Evolutionary conservation across 2,113 vertebrate species (phyloP).

Genomic region (Pica pica): DNA sequence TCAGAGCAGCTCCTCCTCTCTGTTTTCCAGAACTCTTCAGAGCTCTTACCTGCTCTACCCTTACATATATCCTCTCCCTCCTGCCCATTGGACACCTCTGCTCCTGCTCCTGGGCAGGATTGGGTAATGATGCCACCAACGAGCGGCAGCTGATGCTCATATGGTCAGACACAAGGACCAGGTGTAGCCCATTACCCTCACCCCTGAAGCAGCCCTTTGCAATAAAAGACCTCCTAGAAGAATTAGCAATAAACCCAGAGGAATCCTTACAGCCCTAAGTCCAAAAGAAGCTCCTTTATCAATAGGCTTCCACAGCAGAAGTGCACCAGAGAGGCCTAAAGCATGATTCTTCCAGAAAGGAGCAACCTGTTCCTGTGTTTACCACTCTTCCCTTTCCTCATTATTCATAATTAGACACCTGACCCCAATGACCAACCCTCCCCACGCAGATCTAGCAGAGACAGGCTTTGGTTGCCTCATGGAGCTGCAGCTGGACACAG

Average conservation of each 20-base stretch:
- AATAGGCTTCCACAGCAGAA: not conserved
- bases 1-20: not conserved
- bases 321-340: not conserved
- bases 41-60: fast-evolving
- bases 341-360: not conserved
- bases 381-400: not conserved
- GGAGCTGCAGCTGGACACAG: not conserved
- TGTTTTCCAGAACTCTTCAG: not conserved
- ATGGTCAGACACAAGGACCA: not conserved
- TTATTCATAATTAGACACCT: not conserved
- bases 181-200: not conserved
- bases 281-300: not conserved
- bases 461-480: not conserved
- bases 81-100: not conserved
- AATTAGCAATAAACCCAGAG: not conserved
- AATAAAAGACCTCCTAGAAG: not conserved
- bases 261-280: not conserved
- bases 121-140: not conserved
- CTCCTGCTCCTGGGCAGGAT: not conserved
- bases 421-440: not conserved
- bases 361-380: not conserved
- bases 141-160: not conserved
- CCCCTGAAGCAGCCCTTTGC: not conserved
- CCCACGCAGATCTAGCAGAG: not conserved
- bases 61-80: not conserved